These are phyloP conservation scores for Tiliacea citrago DNA, from an alignment of 2,888 invertebrate genomes.

Conservation along the genomic window DNA sequence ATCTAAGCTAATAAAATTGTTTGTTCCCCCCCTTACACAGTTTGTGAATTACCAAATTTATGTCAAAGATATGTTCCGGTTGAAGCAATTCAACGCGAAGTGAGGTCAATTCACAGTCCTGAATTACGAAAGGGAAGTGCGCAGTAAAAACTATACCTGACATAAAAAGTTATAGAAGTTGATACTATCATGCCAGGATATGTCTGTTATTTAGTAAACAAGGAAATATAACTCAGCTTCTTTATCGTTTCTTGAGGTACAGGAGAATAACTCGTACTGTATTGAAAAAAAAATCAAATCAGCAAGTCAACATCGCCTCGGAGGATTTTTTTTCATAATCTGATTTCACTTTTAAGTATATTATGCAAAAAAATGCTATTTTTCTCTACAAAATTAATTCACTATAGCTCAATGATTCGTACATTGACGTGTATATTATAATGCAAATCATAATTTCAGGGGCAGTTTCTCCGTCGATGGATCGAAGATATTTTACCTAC, in stretches of 20 bases:
- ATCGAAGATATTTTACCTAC: not conserved
- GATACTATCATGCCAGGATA: slow-evolving; percentile 10
- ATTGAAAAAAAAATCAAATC: not conserved
- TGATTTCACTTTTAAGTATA: not conserved
- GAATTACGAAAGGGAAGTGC: slow-evolving; percentile 37
- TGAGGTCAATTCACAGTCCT: slow-evolving; percentile 49
- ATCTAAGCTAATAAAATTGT: slow-evolving; percentile 66
- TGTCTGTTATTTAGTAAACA: slow-evolving; percentile 33
- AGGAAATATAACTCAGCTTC: slow-evolving; percentile 12
- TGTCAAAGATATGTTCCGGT: slow-evolving; percentile 53
- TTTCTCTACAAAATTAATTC: not conserved
- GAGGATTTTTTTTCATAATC: not conserved
- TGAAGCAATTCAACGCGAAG: slow-evolving; percentile 51
- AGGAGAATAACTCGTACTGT: not conserved
- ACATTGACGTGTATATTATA: too few species aligned
- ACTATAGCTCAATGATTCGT: not conserved
- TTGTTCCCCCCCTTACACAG: slow-evolving; percentile 58
- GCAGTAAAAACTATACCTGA: slow-evolving; percentile 51
- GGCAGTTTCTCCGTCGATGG: too few species aligned
- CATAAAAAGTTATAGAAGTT: slow-evolving; percentile 43
- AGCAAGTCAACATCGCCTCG: not conserved
- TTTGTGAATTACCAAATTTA: slow-evolving; percentile 61
- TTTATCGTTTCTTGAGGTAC: slow-evolving; percentile 16
- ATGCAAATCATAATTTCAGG: not conserved
- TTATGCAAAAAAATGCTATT: not conserved